Percentiles rank a stretch among this genome's conserved stretches.
Conservation (phyloP, 2,113 vertebrate genomes). For the Chlorodrepanis virens region DNA sequence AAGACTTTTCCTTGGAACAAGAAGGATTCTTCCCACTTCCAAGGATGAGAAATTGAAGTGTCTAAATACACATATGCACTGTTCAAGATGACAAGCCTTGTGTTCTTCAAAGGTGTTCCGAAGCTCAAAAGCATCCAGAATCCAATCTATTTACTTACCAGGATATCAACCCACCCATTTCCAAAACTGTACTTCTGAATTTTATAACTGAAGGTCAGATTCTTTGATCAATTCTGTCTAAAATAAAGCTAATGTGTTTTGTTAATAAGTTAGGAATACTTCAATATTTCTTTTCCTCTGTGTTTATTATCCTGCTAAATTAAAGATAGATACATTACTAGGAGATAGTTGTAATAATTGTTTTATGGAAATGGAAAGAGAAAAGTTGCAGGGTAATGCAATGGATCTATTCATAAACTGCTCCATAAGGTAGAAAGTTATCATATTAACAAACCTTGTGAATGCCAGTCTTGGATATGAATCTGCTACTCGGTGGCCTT, state of each 20-base stretch:
- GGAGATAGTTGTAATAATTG: neutral
- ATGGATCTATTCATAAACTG: neutral
- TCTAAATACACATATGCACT: fast-evolving
- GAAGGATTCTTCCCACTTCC: neutral
- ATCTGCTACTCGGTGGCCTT: neutral
- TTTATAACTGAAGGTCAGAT: neutral
- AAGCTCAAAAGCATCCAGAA: neutral
- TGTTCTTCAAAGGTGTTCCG: neutral
- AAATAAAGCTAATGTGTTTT: neutral
- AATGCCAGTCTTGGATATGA: neutral
- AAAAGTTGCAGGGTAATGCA: neutral
- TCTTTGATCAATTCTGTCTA: neutral
- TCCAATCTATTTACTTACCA: neutral
- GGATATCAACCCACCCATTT: neutral
- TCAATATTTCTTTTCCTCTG: neutral
- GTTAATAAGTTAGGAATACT: neutral
- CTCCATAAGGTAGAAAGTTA: neutral
- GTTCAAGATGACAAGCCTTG: neutral
- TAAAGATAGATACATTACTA: neutral
- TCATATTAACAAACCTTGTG: neutral
- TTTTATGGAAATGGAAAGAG: neutral
- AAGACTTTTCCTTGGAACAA: neutral
- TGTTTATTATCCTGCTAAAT: neutral
- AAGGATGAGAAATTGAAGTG: neutral
- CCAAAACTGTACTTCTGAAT: neutral